Percentiles rank a stretch among this genome's conserved stretches.
These are phyloP conservation scores for Lochmaea crataegi DNA, from an alignment of 2,888 invertebrate genomes.

Conservation along the genomic window DNA sequence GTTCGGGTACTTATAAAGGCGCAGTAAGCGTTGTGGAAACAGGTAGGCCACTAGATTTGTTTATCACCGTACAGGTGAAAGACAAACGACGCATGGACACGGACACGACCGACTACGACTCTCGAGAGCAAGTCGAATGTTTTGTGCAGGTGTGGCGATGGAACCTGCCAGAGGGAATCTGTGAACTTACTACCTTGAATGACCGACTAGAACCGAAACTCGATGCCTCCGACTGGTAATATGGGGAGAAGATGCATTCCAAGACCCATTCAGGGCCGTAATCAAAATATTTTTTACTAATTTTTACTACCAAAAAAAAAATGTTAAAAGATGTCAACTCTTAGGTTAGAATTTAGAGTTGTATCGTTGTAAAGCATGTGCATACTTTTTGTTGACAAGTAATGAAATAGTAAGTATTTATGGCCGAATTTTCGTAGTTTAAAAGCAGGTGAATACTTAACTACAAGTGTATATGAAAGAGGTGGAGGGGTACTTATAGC, in stretches of 20 bases:
- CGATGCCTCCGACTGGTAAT: conserved; percentile 40
- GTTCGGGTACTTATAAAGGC: not conserved
- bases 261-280: conserved; percentile 33
- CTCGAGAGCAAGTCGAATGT: conserved; percentile 19
- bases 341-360: too few species aligned
- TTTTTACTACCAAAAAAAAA: too few species aligned
- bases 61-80: conserved; percentile 33
- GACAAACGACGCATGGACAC: conserved; percentile 23
- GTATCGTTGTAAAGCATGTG: too few species aligned
- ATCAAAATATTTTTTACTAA: not conserved
- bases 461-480: too few species aligned
- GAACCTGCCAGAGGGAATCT: conserved; percentile 52
- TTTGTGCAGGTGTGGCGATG: conserved; percentile 42
- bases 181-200: conserved; percentile 59
- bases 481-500: too few species aligned
- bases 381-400: too few species aligned
- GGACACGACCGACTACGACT: conserved; percentile 4
- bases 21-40: conserved; percentile 10
- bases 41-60: conserved; percentile 31
- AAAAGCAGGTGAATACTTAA: too few species aligned
- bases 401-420: too few species aligned
- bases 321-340: too few species aligned
- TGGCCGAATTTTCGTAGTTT: too few species aligned
- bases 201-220: conserved; percentile 56
- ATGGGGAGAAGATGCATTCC: conserved; percentile 42